A percentile compares a stretch with the other conserved stretches of the same genome.
phyloP scores from a whole-genome alignment of 1,140 invertebrate species.

The Dufourea novaeangliae region DNA sequence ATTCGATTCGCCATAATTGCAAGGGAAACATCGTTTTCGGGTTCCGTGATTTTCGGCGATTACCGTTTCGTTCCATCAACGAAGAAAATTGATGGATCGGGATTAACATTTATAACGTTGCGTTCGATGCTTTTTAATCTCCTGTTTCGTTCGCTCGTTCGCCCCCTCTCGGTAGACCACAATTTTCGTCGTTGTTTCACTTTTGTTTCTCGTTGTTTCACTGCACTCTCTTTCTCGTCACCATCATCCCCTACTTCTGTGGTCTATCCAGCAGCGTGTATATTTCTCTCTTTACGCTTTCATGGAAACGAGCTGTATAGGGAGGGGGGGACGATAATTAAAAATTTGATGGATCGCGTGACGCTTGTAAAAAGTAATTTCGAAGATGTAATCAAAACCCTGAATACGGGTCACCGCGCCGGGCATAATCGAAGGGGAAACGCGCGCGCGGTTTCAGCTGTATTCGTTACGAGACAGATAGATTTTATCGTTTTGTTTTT shows the following conservation, averaged over 20 bases:
- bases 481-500: constrained; percentile 40
- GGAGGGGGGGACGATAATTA: constrained; percentile 44
- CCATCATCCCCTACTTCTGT: too few species aligned
- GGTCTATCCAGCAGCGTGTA: too few species aligned
- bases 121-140: constrained; percentile 11
- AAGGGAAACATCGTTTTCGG: constrained; percentile 24
- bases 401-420: constrained; percentile 31
- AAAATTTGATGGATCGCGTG: constrained; percentile 52
- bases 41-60: constrained; percentile 16
- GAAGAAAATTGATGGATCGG: constrained; percentile 11
- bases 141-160: not conserved
- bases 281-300: constrained; percentile 6
- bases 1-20: constrained; percentile 26
- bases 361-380: constrained; percentile 35
- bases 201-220: constrained; percentile 4
- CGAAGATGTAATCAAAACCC: constrained; percentile 35
- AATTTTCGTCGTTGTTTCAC: constrained; percentile 23
- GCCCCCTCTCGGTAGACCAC: not conserved
- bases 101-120: constrained; percentile 45
- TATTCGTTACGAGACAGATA: constrained; percentile 9
- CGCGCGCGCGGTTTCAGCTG: not conserved
- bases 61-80: constrained; percentile 31
- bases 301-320: constrained; percentile 4
- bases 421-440: constrained; percentile 37
- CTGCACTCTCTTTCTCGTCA: too few species aligned